Conservation (phyloP, 2,113 vertebrate genomes). For the Charina bottae region DNA sequence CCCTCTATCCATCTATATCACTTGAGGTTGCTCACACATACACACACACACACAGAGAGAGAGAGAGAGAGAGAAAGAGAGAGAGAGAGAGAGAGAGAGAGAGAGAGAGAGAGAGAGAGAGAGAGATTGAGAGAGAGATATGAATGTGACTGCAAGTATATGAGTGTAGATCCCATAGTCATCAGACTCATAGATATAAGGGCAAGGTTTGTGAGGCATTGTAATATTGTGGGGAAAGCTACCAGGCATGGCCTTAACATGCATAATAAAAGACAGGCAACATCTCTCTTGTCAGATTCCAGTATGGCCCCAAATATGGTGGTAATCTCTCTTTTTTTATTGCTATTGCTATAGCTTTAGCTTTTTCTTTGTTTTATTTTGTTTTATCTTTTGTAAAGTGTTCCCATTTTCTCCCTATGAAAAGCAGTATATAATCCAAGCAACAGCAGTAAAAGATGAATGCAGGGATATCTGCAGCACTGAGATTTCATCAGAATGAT, state of each 20-base stretch:
- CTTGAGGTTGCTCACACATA: not conserved
- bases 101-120: not conserved
- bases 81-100: not conserved
- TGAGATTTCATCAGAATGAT: not conserved
- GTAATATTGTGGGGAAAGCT: not conserved
- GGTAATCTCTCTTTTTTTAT: not conserved
- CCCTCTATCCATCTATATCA: not conserved
- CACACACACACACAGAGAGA: not conserved
- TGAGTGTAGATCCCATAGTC: not conserved
- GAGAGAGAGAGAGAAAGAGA: not conserved
- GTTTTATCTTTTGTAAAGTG: not conserved
- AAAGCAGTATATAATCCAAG: not conserved
- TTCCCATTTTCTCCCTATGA: not conserved
- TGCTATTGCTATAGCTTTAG: not conserved
- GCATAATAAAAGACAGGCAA: not conserved
- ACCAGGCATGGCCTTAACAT: not conserved
- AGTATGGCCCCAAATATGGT: not conserved
- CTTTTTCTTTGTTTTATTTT: not conserved
- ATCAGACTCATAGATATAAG: not conserved
- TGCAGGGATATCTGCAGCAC: not conserved
- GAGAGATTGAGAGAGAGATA: not conserved
- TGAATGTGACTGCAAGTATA: not conserved
- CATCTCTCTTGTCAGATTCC: not conserved
- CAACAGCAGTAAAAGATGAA: not conserved
- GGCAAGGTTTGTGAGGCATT: not conserved